Conservation (phyloP, 2,797 vertebrate genomes). For the Lagocephalus sceleratus region DNA sequence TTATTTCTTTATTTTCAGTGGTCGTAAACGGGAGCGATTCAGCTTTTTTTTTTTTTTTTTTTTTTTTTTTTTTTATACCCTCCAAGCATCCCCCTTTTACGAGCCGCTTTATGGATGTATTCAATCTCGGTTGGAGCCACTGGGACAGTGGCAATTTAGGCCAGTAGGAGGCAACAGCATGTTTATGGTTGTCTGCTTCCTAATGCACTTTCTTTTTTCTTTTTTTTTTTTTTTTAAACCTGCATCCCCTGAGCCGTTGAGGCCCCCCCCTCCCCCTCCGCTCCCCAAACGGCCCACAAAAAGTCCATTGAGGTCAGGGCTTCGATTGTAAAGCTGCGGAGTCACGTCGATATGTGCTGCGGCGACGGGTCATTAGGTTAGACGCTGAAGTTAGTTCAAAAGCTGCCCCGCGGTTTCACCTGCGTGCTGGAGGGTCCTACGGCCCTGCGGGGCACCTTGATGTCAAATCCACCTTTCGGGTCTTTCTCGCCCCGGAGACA, state of each 20-base stretch:
- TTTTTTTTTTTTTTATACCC: not conserved
- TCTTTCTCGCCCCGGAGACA: slow-evolving; percentile 97
- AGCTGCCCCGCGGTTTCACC: slow-evolving; percentile 65
- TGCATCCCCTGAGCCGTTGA: not conserved
- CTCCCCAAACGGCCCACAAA: not conserved
- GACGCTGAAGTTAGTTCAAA: not conserved
- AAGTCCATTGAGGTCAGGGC: not conserved
- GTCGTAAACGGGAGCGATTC: not conserved
- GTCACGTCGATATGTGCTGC: too few relatives aligned
- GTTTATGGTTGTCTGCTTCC: not conserved
- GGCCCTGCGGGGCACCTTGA: slow-evolving; percentile 95
- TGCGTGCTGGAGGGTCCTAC: slow-evolving; percentile 98
- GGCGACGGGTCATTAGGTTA: not conserved
- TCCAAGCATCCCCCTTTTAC: not conserved
- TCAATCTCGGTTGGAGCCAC: not conserved
- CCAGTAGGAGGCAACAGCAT: slow-evolving; percentile 1
- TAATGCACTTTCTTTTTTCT: not conserved
- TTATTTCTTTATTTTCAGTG: not conserved
- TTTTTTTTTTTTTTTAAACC: too few relatives aligned
- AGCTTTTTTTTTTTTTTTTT: not conserved
- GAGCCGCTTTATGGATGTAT: not conserved
- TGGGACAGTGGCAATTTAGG: not conserved
- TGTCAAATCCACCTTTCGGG: slow-evolving; percentile 98
- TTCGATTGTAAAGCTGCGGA: too few relatives aligned
- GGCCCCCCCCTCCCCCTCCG: too few relatives aligned